Conservation (phyloP, 2,113 vertebrate species). For the Siphamia tubifer region DNA sequence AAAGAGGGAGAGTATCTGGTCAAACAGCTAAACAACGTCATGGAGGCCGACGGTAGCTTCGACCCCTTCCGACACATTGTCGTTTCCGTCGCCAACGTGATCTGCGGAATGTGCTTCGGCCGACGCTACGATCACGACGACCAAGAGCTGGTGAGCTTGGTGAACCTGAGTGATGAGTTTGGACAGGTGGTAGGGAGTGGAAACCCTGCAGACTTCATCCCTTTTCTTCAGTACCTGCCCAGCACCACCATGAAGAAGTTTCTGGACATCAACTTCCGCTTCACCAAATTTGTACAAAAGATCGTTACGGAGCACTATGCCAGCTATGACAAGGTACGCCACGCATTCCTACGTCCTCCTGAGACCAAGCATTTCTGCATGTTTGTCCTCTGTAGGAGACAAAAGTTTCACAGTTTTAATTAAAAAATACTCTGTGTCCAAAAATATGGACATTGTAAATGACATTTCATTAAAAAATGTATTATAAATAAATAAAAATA, state of each 20-base stretch:
- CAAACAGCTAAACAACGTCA: slow-evolving; percentile 69
- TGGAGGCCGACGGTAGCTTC: slow-evolving; percentile 76
- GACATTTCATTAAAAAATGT: no score
- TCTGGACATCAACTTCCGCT: slow-evolving; percentile 73
- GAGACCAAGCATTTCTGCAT: no score
- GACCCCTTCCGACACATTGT: slow-evolving; percentile 85
- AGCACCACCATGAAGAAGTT: slow-evolving; percentile 79
- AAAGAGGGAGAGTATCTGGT: slow-evolving; percentile 81
- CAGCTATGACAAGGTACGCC: slow-evolving; percentile 82
- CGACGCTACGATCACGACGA: slow-evolving; percentile 81
- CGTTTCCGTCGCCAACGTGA: slow-evolving; percentile 88
- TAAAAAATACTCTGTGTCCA: no score
- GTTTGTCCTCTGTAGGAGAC: no score
- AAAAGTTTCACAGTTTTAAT: no score
- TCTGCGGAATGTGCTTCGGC: slow-evolving; percentile 90
- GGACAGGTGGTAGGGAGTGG: slow-evolving; percentile 66
- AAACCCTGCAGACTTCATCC: slow-evolving; percentile 89
- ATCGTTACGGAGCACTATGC: slow-evolving; percentile 83
- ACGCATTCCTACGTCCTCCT: not conserved
- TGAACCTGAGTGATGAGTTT: slow-evolving; percentile 82
- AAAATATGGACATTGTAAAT: no score
- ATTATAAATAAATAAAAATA: no score
- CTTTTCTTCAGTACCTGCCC: slow-evolving; percentile 83
- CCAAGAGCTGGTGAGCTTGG: slow-evolving; percentile 80
- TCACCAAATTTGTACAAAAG: slow-evolving; percentile 77